Evolutionary conservation across 2,797 vertebrate species (phyloP).

Genomic region (Cichlasoma orientale): DNA sequence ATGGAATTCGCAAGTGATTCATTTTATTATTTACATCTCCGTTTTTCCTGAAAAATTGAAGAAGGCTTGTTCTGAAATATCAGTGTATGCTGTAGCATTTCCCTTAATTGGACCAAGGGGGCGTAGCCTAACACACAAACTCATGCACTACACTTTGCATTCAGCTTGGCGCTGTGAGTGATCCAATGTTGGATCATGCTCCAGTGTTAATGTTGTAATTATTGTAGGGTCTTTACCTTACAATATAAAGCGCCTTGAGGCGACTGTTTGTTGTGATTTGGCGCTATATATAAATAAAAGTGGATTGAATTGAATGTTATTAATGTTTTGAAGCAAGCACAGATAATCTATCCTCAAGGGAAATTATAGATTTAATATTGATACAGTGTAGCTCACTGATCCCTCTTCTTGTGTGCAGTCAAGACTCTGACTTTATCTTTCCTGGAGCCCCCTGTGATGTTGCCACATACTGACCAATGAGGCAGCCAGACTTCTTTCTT

Average conservation of each 20-base stretch:
- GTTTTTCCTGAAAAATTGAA: neutral
- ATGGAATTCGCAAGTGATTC: neutral
- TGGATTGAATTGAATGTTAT: neutral
- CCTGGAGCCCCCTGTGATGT: constrained; percentile 6
- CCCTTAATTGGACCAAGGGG: neutral
- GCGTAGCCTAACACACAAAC: too few species aligned
- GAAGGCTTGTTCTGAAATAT: neutral
- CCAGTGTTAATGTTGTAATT: too few species aligned
- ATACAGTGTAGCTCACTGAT: constrained; percentile 43
- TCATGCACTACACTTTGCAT: too few species aligned
- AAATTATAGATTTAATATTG: constrained; percentile 47
- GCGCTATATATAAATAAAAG: too few species aligned
- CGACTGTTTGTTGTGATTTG: too few species aligned
- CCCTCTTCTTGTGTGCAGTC: constrained; percentile 16
- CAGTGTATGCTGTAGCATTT: neutral
- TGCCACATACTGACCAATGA: constrained; percentile 43
- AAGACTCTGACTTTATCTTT: constrained; percentile 50
- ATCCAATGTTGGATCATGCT: neutral
- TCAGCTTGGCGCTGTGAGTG: neutral
- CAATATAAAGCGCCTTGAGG: too few species aligned
- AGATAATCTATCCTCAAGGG: constrained; percentile 24
- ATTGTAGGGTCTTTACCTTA: too few species aligned
- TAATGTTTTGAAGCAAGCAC: neutral
- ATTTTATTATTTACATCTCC: neutral
- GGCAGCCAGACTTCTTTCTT: constrained; percentile 50